A percentile compares a stretch with the other conserved stretches of the same genome.
phyloP scores from a whole-genome alignment of 2,888 invertebrate genomes.

The Pyrrhia umbra region DNA sequence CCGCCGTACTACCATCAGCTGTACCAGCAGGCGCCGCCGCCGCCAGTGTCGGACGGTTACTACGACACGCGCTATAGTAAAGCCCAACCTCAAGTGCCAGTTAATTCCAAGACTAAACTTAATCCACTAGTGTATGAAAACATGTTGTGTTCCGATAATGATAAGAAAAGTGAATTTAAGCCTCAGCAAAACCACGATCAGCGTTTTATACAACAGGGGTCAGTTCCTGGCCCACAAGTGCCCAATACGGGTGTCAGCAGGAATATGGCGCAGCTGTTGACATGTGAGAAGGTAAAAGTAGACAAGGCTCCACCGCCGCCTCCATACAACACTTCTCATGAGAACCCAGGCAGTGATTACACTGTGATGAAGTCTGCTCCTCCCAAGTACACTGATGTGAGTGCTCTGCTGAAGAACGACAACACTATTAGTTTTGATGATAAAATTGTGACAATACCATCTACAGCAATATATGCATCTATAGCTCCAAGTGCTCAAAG shows the following conservation, averaged over 20 bases:
- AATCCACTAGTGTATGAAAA: conserved; percentile 87
- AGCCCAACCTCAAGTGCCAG: conserved; percentile 95
- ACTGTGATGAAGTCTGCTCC: conserved; percentile 88
- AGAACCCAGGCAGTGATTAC: conserved; percentile 83
- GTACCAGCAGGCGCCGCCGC: conserved; percentile 82
- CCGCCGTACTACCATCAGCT: conserved; percentile 92
- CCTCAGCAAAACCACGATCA: conserved; percentile 78
- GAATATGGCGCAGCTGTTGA: conserved; percentile 73
- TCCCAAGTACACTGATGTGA: conserved; percentile 87
- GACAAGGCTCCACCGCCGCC: conserved; percentile 89
- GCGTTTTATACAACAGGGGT: conserved; percentile 83
- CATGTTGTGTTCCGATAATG: conserved; percentile 85
- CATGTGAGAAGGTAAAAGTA: conserved; percentile 86
- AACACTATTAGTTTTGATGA: conserved; percentile 82
- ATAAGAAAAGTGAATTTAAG: conserved; percentile 83
- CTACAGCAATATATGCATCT: conserved; percentile 88
- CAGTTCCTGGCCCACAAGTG: conserved; percentile 85
- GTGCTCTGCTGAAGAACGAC: conserved; percentile 81
- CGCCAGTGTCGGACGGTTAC: conserved; percentile 85
- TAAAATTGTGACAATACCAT: conserved; percentile 85
- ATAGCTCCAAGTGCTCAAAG: conserved; percentile 89
- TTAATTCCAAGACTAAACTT: conserved; percentile 85
- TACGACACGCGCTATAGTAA: conserved; percentile 92
- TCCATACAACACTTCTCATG: conserved; percentile 77
- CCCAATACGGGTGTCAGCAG: conserved; percentile 79